Evolutionary conservation across 2,797 vertebrate species (phyloP).

Genomic region (Tadarida brasiliensis): DNA sequence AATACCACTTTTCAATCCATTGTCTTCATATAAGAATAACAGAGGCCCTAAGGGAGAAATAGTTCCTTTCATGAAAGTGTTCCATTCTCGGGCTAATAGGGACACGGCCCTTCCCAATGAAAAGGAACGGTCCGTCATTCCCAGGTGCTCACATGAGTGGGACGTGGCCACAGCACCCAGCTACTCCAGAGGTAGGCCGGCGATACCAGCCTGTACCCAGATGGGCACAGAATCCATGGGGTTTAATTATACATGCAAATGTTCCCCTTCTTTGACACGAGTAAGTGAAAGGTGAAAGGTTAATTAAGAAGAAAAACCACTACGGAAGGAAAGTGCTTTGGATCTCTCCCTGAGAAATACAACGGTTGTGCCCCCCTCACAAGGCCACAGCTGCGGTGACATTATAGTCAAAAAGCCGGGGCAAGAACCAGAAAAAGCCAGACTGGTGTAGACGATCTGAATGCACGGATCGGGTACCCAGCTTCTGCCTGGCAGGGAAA

Average conservation of each 20-base stretch:
- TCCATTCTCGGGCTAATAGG: not conserved
- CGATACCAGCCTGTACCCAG: not conserved
- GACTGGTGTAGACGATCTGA: not conserved
- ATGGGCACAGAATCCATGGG: not conserved
- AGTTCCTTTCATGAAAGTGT: not conserved
- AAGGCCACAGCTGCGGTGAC: not conserved
- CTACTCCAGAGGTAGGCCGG: not conserved
- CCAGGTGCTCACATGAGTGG: accelerated
- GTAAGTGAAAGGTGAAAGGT: constrained; percentile 66
- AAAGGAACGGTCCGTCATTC: accelerated
- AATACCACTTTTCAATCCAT: not conserved
- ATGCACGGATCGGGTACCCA: not conserved
- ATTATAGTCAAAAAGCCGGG: accelerated
- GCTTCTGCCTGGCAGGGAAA: not conserved
- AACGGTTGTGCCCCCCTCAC: not conserved
- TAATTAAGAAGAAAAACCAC: constrained; percentile 30
- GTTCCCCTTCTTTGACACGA: constrained; percentile 36
- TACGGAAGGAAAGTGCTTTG: constrained; percentile 22
- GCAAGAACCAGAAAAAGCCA: not conserved
- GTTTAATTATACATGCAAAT: constrained; percentile 27
- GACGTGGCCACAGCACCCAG: not conserved
- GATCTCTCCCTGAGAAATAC: not conserved
- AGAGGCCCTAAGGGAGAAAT: not conserved
- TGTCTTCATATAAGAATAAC: not conserved
- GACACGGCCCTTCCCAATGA: not conserved